Evolutionary conservation across 2,797 vertebrate genomes (phyloP), one percentile per base, ranked within the genome.

Genomic region (Sebastes itinus): DNA sequence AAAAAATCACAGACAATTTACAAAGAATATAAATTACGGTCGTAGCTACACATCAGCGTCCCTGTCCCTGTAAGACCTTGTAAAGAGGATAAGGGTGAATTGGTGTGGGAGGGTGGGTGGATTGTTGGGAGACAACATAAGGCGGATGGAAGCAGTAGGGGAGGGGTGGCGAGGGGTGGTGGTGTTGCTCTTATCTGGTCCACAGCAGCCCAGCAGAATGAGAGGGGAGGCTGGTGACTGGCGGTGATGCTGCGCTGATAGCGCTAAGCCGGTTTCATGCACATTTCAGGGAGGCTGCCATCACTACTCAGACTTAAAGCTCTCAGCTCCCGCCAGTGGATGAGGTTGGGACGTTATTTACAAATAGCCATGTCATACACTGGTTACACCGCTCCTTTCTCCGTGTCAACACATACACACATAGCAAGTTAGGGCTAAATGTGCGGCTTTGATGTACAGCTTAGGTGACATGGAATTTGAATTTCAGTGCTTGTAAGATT

Each of bases 21-120:
- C 94, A 96, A 95, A 95, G 92, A 94, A 95, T 92, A 94, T 95
- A 95, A 95, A 96, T 95, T 89, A 95, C 86, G 68, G 84, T 81
- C 87, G 93, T 90, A 84, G 90, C 91, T 64, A 66, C 89, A 92
- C 87, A 88, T 87, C 88, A 89, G 73, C 84, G 91, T 91, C 91
- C 87, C 74, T 91, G 91, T 91, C 93, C 92, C 89, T 86, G 84
- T 66, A 91, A 93, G 92, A 93, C 92, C 92, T 89, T 90, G 90
- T 88, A 87, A 88, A 89, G 87, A 91, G 92, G 92, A 93, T 90
- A 90, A 90, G 88, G 89, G 90, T 89, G 90, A 90, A 88, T 88
- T 86, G 83, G 87, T 87, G 88, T 81, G 85, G 83, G 88, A 85
- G 87, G 84, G 80, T 65, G 87, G 86, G 75, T 81, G 86, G 88